Percentiles rank a stretch among this genome's conserved stretches.
These are phyloP conservation scores for Cotesia typhae DNA, from an alignment of 1,140 invertebrate genomes.

Conservation along the genomic window DNA sequence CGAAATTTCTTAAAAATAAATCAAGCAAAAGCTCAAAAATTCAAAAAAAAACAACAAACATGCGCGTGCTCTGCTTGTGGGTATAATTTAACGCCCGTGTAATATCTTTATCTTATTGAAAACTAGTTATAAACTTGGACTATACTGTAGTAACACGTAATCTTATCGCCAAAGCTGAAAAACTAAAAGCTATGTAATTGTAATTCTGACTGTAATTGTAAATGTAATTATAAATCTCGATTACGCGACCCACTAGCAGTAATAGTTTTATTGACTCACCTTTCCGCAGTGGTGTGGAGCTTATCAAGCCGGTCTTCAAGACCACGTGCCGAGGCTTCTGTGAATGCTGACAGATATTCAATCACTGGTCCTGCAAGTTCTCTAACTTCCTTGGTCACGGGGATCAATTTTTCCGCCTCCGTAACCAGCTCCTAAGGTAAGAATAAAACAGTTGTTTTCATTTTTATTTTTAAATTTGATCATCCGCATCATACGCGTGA, in stretches of 20 bases:
- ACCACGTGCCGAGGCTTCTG: conserved; percentile 67
- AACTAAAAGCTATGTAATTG: background rate
- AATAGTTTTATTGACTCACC: conserved; percentile 66
- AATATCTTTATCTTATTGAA: too few relatives aligned
- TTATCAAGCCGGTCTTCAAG: conserved; percentile 69
- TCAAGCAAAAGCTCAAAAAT: conserved; percentile 19
- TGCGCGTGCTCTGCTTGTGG: conserved; percentile 34
- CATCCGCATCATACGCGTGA: background rate
- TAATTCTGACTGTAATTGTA: too few relatives aligned
- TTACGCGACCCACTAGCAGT: conserved; percentile 34
- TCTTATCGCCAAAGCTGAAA: background rate
- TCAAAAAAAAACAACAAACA: conserved; percentile 25
- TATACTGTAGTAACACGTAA: too few relatives aligned
- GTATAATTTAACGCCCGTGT: too few relatives aligned
- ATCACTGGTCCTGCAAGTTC: conserved; percentile 67
- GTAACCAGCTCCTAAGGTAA: conserved; percentile 68
- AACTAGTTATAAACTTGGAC: background rate
- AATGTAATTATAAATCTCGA: background rate
- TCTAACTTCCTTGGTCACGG: conserved; percentile 62
- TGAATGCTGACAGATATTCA: conserved; percentile 69
- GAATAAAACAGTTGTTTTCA: conserved; percentile 16
- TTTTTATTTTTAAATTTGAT: conserved; percentile 6
- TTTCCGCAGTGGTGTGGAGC: conserved; percentile 69
- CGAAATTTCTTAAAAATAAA: background rate
- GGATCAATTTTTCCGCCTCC: conserved; percentile 69